Percentiles rank a stretch among this genome's conserved stretches.
These are phyloP conservation scores for Acanthurus lineatus DNA, from an alignment of 2,797 vertebrate genomes.

Conservation along the genomic window DNA sequence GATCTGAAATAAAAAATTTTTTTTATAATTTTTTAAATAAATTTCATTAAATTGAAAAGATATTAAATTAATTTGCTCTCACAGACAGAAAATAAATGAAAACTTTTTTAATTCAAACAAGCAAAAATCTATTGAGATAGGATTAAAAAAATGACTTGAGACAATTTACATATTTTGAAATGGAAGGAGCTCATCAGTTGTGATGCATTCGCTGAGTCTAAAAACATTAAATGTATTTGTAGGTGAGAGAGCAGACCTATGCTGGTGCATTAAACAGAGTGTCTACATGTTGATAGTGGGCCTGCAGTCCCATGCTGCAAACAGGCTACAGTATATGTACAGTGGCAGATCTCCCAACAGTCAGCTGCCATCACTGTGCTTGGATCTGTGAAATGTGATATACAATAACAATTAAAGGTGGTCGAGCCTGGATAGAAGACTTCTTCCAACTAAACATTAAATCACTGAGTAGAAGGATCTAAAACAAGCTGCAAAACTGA, in stretches of 20 bases:
- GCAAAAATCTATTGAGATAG: not conserved
- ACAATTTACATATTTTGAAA: too few species aligned
- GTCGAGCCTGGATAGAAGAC: not conserved
- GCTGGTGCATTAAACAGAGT: too few species aligned
- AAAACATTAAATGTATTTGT: too few species aligned
- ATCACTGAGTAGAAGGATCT: not conserved
- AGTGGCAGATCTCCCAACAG: not conserved
- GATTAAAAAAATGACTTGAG: too few species aligned
- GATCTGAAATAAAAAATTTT: not conserved
- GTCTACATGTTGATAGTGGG: too few species aligned
- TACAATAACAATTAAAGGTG: not conserved
- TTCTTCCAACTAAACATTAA: not conserved
- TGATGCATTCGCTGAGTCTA: too few species aligned
- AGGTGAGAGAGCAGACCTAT: conserved; percentile 1
- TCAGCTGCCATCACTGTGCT: not conserved
- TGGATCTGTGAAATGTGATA: not conserved
- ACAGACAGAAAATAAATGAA: too few species aligned
- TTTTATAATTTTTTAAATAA: not conserved
- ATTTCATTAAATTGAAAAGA: not conserved
- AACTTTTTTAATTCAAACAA: not conserved
- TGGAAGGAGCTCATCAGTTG: too few species aligned
- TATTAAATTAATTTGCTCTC: not conserved
- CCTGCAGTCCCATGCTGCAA: too few species aligned
- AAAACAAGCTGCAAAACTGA: conserved; percentile 17
- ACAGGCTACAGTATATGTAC: not conserved